phyloP scores from a whole-genome alignment of 2,888 invertebrate species.

The Euspilapteryx auroguttella region DNA sequence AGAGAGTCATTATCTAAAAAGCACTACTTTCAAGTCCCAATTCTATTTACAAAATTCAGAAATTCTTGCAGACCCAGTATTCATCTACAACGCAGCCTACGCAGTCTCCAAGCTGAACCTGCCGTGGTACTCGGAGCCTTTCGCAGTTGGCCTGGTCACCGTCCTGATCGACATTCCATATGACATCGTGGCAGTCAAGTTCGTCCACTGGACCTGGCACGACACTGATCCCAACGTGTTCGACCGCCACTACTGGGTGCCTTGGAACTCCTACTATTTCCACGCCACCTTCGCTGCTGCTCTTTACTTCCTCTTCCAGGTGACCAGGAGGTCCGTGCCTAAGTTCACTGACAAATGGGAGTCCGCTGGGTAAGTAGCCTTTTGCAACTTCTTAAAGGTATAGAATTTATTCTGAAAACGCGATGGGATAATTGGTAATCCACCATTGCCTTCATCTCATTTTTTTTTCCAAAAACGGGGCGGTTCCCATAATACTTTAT shows the following conservation, averaged over 20 bases:
- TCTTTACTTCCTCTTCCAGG: slow-evolving; percentile 69
- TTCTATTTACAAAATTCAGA: no score
- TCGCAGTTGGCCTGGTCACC: slow-evolving; percentile 69
- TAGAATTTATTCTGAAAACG: slow-evolving; percentile 1
- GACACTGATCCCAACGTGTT: slow-evolving; percentile 70
- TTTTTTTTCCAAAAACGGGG: no score
- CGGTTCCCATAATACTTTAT: no score
- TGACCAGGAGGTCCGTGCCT: slow-evolving; percentile 53
- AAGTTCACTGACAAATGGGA: slow-evolving; percentile 60
- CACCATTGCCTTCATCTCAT: no score
- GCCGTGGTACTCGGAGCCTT: slow-evolving; percentile 61
- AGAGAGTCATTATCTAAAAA: no score
- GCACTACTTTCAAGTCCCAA: no score
- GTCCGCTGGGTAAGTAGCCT: slow-evolving; percentile 54
- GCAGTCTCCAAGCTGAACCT: slow-evolving; percentile 58
- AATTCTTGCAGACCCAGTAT: slow-evolving; percentile 63
- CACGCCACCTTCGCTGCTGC: slow-evolving; percentile 75
- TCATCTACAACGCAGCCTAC: slow-evolving; percentile 62
- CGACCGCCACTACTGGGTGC: slow-evolving; percentile 81
- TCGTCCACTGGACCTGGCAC: slow-evolving; percentile 85
- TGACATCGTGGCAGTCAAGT: slow-evolving; percentile 77
- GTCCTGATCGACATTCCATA: slow-evolving; percentile 78
- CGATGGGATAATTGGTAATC: no score
- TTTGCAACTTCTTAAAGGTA: no score
- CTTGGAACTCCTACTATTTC: slow-evolving; percentile 84